Conservation (phyloP, 2,113 vertebrate genomes). For the Symphodus melops region DNA sequence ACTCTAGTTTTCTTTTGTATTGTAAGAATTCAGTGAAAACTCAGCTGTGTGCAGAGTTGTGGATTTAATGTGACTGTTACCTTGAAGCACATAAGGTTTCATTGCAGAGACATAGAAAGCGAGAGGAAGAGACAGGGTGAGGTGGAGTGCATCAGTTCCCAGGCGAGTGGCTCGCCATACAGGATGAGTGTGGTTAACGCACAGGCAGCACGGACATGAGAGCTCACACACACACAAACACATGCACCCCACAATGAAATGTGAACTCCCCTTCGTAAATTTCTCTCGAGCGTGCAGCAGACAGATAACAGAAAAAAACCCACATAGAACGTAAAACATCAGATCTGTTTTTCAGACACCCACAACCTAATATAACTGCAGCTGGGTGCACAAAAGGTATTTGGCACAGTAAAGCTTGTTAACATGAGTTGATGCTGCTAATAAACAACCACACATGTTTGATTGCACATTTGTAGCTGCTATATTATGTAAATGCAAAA, state of each 20-base stretch:
- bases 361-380: constrained; percentile 43
- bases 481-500: not conserved
- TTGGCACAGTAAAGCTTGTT: constrained; percentile 30
- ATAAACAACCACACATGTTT: not conserved
- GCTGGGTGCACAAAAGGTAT: constrained; percentile 20
- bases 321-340: constrained; percentile 66
- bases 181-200: constrained; percentile 81
- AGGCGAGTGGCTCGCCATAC: constrained; percentile 81
- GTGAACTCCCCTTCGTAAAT: constrained; percentile 52
- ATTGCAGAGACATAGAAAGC: not conserved
- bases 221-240: constrained; percentile 15
- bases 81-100: constrained; percentile 14
- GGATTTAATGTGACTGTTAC: constrained; percentile 47
- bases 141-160: constrained; percentile 61
- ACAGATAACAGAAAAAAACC: constrained; percentile 58
- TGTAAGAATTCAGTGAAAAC: constrained; percentile 38
- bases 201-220: constrained; percentile 46
- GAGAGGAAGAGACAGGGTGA: constrained; percentile 33
- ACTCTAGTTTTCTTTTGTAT: not conserved
- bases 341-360: constrained; percentile 69
- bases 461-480: no score
- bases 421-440: constrained; percentile 1
- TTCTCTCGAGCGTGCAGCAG: constrained; percentile 52
- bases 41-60: constrained; percentile 15
- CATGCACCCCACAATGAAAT: constrained; percentile 34